phyloP scores from a whole-genome alignment of 2,113 vertebrate species.

The Athene cunicularia region DNA sequence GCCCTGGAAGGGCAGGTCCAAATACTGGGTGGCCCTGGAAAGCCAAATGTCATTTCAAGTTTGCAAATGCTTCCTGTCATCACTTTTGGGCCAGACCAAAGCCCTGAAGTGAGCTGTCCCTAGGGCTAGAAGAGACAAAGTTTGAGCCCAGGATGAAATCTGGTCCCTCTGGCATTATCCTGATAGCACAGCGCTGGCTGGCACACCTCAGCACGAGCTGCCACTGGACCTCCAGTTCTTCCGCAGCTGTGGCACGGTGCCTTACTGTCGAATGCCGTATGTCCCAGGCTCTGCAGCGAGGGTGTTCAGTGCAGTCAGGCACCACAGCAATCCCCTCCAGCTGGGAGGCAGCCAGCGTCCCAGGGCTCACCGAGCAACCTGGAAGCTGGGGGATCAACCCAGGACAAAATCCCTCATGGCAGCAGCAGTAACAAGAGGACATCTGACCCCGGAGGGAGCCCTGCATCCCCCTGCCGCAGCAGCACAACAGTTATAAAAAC shows the following conservation, averaged over 20 bases:
- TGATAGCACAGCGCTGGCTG: fast-evolving
- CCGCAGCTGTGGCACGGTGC: not conserved
- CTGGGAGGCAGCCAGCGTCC: not conserved
- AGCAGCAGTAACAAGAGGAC: not conserved
- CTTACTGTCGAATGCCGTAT: fast-evolving
- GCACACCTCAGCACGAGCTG: not conserved
- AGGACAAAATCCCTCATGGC: not conserved
- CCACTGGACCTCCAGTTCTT: not conserved
- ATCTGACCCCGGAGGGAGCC: not conserved
- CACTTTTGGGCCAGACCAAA: not conserved
- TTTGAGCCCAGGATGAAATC: not conserved
- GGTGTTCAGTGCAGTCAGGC: fast-evolving
- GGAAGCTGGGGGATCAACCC: not conserved
- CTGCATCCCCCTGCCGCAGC: not conserved
- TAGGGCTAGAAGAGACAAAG: not conserved
- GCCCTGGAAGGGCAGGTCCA: not conserved
- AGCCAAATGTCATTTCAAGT: constrained; percentile 20
- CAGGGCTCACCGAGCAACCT: not conserved
- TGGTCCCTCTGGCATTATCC: not conserved
- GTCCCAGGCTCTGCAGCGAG: not conserved
- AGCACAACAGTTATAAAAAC: not conserved
- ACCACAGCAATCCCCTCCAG: not conserved
- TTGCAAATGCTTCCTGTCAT: constrained; percentile 14
- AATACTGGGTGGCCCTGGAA: constrained; percentile 18
- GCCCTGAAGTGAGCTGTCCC: not conserved